Conservation (phyloP, 30 jellyfish, hydroid and myxozoan species). For the Aurelia aurita complex sp. Pacific region DNA sequence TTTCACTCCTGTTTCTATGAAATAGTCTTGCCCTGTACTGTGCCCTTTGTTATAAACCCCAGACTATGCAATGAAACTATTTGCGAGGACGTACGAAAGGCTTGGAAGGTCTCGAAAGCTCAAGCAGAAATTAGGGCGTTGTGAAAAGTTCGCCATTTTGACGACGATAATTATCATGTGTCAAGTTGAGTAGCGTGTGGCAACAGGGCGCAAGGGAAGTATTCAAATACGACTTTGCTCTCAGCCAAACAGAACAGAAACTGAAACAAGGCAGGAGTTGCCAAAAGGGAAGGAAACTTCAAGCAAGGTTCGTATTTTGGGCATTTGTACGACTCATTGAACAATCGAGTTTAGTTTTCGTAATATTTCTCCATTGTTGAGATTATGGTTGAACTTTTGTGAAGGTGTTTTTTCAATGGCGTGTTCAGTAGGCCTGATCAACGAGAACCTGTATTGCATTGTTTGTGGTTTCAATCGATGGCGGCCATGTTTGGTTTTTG, state of each 20-base stretch:
- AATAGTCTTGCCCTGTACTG: too few relatives aligned
- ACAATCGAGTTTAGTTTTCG: not conserved
- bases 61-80: too few relatives aligned
- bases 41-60: too few relatives aligned
- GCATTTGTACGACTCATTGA: too few relatives aligned
- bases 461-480: constrained; percentile 51
- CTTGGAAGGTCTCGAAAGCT: too few relatives aligned
- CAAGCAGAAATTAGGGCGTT: not conserved
- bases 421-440: constrained; percentile 48
- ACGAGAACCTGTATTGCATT: constrained; percentile 23
- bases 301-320: too few relatives aligned
- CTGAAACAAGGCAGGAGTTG: not conserved
- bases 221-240: constrained; percentile 1
- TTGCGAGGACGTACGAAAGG: too few relatives aligned
- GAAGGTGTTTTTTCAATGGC: constrained; percentile 2
- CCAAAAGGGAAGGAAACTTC: not conserved
- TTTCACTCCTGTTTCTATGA: too few relatives aligned
- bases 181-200: constrained; percentile 68
- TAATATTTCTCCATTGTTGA: not conserved
- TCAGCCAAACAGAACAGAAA: not conserved
- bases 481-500: constrained; percentile 68
- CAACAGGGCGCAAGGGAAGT: constrained; percentile 73
- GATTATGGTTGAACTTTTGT: not conserved
- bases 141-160: constrained; percentile 39
- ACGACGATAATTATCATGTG: constrained; percentile 62